A percentile compares a stretch with the other conserved stretches of the same genome.
Conservation (phyloP, 2,113 vertebrate species). For the human (Homo sapiens) region GRCh38 chr16:51413001-51413500, state of each 20-base stretch:
- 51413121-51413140: neutral
- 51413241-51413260: neutral
- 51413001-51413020: neutral
- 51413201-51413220: neutral
- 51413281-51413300: neutral
- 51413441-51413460: too few relatives aligned
- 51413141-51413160: constrained; percentile 27
- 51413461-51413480: too few relatives aligned
- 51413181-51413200: constrained; percentile 40
- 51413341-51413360: too few relatives aligned
- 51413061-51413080: neutral
- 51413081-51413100: neutral
- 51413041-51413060: neutral
- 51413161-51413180: constrained; percentile 53
- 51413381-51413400: too few relatives aligned
- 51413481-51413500: too few relatives aligned
- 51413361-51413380: too few relatives aligned
- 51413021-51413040: neutral
- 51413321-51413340: too few relatives aligned
- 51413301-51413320: too few relatives aligned
- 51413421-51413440: too few relatives aligned
- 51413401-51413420: too few relatives aligned
- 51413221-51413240: neutral
- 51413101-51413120: neutral
- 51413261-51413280: neutral